Evolutionary conservation across 2,888 invertebrate genomes (phyloP), one percentile per base, ranked within the genome.

Genomic region (Limnephilus marmoratus): DNA sequence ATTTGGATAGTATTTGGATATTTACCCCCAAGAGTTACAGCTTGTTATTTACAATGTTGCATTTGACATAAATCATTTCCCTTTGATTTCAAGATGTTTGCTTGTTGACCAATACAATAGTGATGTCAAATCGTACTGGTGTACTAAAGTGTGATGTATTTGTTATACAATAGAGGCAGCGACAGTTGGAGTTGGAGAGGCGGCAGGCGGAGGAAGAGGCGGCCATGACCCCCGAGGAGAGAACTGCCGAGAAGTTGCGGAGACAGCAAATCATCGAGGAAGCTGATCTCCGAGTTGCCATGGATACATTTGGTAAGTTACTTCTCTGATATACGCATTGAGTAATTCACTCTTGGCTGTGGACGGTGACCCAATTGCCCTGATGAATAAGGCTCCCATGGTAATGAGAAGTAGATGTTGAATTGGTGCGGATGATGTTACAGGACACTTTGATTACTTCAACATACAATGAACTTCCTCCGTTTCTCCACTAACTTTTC

Each of bases 261-360:
- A 96, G 97, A 94, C 98, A 98, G 95, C 98, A 98, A 95, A 95
- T 98, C 90, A 98, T 98, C 95, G 98, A 98, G 95, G 99, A 99
- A 95, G 97, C 98, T 0, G 99, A 99, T 95, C 96, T 99, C 91
- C 97, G 97, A 94, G 96, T 98, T 94, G 98, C 99, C 88, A 97
- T 98, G 96, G 99, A 99, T 95, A 98, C 98, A 93, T 98, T 99
- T 95, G 98, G 98, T 95, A 94, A 94, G 18, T 24, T 45, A 49
- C 45, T 68, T 68, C 24, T 68, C 24, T 68, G 7, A 68, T 68
- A 68, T 24, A 24, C 2, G 2, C 9, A 24, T 45, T 45, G 18
- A 24, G 1, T 68, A 18, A 9, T 68, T 68, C 9, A 1, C 18
- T 68, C n/a, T 24, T 68, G 0, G 2, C 68, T 9, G 24, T 9